These are phyloP conservation scores for Chorisops tibialis DNA, from an alignment of 2,888 invertebrate species.

Conservation along the genomic window DNA sequence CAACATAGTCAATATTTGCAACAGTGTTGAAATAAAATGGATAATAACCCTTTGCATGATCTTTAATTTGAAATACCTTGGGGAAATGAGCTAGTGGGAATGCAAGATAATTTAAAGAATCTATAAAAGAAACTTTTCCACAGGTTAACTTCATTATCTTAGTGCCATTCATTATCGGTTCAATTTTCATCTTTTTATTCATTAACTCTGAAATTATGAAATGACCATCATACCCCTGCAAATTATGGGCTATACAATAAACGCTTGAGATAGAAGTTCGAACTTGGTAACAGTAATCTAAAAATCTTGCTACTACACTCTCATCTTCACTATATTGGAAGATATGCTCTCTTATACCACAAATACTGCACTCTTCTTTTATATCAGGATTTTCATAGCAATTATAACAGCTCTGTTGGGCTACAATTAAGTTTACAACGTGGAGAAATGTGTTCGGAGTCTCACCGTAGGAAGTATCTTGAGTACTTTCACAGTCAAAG, in stretches of 20 bases:
- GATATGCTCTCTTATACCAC: background rate
- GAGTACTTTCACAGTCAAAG: no score
- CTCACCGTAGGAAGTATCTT: background rate
- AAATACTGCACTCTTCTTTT: background rate
- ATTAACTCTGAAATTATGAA: constrained; percentile 20
- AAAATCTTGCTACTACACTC: background rate
- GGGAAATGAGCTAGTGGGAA: constrained; percentile 17
- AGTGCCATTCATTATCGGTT: constrained; percentile 21
- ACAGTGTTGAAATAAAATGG: constrained; percentile 18
- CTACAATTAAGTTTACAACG: background rate
- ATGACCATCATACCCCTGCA: constrained; percentile 8
- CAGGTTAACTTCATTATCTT: constrained; percentile 18
- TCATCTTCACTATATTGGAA: background rate
- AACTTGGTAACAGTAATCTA: constrained; percentile 1
- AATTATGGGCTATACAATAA: constrained; percentile 17
- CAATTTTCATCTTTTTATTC: constrained; percentile 8
- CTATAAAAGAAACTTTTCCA: constrained; percentile 16
- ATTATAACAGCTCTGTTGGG: background rate
- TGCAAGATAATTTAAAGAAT: constrained; percentile 15
- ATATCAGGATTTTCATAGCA: background rate
- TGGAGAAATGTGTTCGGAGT: background rate
- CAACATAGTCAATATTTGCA: constrained; percentile 21
- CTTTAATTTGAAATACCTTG: constrained; percentile 18
- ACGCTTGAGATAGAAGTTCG: background rate
- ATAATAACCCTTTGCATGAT: constrained; percentile 13